Evolutionary conservation across 2,113 vertebrate genomes (phyloP), one percentile per base, ranked within the genome.

Genomic region (Silurus asotus): DNA sequence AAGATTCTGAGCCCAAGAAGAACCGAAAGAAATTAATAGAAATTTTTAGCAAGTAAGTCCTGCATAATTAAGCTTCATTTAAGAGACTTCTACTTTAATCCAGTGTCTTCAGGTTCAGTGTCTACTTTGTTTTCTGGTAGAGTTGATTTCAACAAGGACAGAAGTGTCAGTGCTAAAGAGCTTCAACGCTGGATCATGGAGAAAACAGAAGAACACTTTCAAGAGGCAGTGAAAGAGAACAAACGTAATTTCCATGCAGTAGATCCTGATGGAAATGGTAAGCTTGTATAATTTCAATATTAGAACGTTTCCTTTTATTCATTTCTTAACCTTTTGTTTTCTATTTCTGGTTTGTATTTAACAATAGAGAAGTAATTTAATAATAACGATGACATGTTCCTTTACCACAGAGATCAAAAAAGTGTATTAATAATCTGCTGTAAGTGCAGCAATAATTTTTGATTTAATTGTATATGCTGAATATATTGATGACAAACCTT

Each of bases 111-210:
- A 14, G 23, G 72, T 17, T 15, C 9, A 37, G 9, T 53, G 37
- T 67, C 17, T n/a, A 13, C 25, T 37, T 11, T 62, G 0, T 13
- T n/a, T 74, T 56, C 55, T 58, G 59, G 20, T 74, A 99, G 97
- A 91, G 97, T 99, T 10, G 97, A 98, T 64, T 90, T 95, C 86
- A 96, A 99, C 89, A 93, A 93, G 0, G 97, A 99, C 88, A 90
- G 91, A 49, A 97, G 94, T 69, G 95, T 99, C 79, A 96, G 97
- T 0, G 96, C 97, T 0, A 97, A 97, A 86, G 97, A 99, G 87
- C 96, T 98, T 96, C 97, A 98, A 91, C 95, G 93, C 51, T 99
- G 97, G 97, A 98, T 99, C 87, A 97, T 98, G 97, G 95, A 97
- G 91, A 99, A 99, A 91, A 98, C 97, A 0, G 96, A 97, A 5